These are phyloP conservation scores for Silurus lanzhouensis DNA, from an alignment of 2,797 vertebrate genomes.

Conservation along the genomic window DNA sequence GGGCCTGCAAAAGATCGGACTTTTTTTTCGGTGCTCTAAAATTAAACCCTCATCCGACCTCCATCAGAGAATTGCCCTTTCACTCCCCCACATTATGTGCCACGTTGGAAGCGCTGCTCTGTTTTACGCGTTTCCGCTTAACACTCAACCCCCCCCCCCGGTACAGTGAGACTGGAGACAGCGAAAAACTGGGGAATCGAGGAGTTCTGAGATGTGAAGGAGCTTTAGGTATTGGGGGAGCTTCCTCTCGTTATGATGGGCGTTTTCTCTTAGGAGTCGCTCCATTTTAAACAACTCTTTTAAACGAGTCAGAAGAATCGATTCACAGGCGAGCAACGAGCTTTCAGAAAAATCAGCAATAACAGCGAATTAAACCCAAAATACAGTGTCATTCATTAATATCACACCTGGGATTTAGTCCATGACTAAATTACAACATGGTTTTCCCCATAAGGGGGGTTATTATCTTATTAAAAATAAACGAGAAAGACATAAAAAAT, in stretches of 20 bases:
- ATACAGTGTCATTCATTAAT: background rate
- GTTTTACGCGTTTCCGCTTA: constrained; percentile 40
- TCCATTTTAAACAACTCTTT: constrained; percentile 14
- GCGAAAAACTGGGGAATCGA: constrained; percentile 31
- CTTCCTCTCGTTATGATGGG: constrained; percentile 25
- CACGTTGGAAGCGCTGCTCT: constrained; percentile 52
- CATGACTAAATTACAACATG: background rate
- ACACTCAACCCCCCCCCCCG: constrained; percentile 1
- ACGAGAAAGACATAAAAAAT: background rate
- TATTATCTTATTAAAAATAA: background rate
- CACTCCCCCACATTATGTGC: constrained; percentile 45
- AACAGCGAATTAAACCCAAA: background rate
- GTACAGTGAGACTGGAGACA: constrained; percentile 19
- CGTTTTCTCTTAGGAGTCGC: constrained; percentile 10
- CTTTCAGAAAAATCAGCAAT: background rate
- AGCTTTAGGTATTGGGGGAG: constrained; percentile 20
- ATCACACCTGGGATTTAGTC: background rate
- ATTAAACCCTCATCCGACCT: constrained; percentile 28
- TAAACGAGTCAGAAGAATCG: constrained; percentile 8
- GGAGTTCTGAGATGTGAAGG: background rate
- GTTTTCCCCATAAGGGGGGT: background rate
- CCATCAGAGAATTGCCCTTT: constrained; percentile 7
- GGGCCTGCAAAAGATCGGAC: background rate
- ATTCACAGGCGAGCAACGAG: background rate
- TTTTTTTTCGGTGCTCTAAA: background rate